Conservation (phyloP, 2,113 vertebrate species). For the Tauraco erythrolophus region DNA sequence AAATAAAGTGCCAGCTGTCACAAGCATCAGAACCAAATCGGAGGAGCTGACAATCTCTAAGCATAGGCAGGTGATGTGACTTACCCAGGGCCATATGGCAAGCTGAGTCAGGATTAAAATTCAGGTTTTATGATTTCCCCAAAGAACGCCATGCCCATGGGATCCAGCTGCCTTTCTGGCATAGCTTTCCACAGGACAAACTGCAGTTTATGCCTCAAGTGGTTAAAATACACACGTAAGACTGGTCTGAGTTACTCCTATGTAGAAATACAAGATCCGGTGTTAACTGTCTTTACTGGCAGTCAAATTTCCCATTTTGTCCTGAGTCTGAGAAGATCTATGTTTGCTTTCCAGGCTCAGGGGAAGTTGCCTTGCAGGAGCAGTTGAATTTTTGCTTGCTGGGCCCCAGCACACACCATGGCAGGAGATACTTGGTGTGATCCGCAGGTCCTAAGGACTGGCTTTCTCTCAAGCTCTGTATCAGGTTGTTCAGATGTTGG, state of each 20-base stretch:
- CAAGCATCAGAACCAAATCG: background rate
- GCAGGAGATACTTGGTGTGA: background rate
- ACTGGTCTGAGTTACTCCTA: background rate
- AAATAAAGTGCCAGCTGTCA: slow-evolving; percentile 14
- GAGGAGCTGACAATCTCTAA: background rate
- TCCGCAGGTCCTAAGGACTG: background rate
- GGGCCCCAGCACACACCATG: fast-evolving
- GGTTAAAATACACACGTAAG: background rate
- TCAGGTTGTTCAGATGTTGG: background rate
- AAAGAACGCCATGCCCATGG: background rate
- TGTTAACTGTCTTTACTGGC: background rate
- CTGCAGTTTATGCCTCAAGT: background rate
- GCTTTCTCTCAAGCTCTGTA: background rate
- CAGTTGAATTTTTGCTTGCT: background rate
- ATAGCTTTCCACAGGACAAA: background rate
- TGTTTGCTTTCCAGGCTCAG: background rate
- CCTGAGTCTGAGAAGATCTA: background rate
- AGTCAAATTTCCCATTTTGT: background rate
- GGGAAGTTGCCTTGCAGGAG: background rate
- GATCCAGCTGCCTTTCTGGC: background rate
- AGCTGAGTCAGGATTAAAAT: background rate
- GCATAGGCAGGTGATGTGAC: background rate
- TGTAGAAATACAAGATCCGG: background rate
- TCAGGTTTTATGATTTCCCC: background rate
- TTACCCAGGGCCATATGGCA: background rate